Evolutionary conservation across 2,113 vertebrate genomes (phyloP).

Genomic region (Melanostigma gelatinosum): DNA sequence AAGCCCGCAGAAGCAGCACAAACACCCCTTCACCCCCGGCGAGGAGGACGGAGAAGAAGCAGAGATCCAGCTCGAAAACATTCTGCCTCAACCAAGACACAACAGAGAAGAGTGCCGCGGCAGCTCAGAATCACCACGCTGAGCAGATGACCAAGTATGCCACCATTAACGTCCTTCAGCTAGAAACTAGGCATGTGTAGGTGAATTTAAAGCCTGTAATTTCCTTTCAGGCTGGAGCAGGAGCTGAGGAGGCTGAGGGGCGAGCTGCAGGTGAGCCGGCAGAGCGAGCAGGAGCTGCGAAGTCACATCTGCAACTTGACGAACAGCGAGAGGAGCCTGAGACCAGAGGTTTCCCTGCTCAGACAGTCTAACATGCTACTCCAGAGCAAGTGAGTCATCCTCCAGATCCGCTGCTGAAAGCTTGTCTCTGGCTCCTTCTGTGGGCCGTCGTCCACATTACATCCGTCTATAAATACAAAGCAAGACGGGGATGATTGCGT

Average conservation of each 20-base stretch:
- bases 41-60: conserved; percentile 81
- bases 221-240: conserved; percentile 78
- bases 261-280: conserved; percentile 83
- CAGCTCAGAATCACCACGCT: conserved; percentile 72
- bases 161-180: not conserved
- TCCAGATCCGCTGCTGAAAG: not conserved
- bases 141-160: conserved; percentile 82
- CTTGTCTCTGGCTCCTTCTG: conserved; percentile 21
- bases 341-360: conserved; percentile 84
- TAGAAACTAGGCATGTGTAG: not conserved
- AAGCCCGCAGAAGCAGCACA: conserved; percentile 68
- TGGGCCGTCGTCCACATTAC: conserved; percentile 4
- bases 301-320: conserved; percentile 86
- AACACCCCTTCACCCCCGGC: conserved; percentile 71
- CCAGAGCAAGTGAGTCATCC: conserved; percentile 84
- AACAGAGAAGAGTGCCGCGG: conserved; percentile 62
- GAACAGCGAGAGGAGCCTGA: conserved; percentile 85
- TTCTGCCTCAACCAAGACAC: conserved; percentile 74
- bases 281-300: conserved; percentile 84
- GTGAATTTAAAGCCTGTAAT: not conserved
- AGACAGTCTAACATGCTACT: conserved; percentile 85
- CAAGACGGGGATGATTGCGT: not conserved
- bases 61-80: conserved; percentile 76
- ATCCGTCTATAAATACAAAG: conserved; percentile 13
- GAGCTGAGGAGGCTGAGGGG: conserved; percentile 81